These are phyloP conservation scores for Ptilonorhynchus violaceus DNA, from an alignment of 2,113 vertebrate species.

Conservation along the genomic window DNA sequence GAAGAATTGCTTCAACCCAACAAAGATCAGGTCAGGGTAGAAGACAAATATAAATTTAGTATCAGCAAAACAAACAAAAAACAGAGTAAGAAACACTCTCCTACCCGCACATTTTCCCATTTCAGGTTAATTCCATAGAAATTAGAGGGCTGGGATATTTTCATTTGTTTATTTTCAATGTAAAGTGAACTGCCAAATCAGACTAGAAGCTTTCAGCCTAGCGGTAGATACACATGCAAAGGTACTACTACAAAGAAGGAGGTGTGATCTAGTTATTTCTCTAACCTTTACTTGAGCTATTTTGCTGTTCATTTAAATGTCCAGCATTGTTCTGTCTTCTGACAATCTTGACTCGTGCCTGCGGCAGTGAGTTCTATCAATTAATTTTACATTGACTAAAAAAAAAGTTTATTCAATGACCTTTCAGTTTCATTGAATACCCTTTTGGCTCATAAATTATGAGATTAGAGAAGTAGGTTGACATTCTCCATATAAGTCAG, in stretches of 20 bases:
- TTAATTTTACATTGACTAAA: background rate
- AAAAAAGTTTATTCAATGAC: background rate
- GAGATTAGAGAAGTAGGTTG: background rate
- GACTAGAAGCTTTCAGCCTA: background rate
- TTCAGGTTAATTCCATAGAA: background rate
- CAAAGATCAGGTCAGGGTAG: conserved; percentile 51
- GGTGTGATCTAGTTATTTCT: background rate
- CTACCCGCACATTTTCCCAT: background rate
- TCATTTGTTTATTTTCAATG: conserved; percentile 28
- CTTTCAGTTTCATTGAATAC: background rate
- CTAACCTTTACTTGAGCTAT: background rate
- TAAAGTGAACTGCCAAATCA: background rate
- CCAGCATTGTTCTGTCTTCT: background rate
- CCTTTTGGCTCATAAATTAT: background rate
- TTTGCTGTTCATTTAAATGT: background rate
- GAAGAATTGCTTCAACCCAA: conserved; percentile 28
- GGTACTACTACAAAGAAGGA: background rate
- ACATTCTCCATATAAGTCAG: background rate
- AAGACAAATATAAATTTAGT: conserved; percentile 23
- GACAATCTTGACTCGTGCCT: background rate
- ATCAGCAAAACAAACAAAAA: conserved; percentile 53
- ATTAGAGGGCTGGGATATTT: background rate
- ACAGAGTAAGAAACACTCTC: background rate
- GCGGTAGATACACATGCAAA: background rate
- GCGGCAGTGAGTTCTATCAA: background rate